Evolutionary conservation across 2,888 invertebrate genomes (phyloP).

Genomic region (Atethmia centrago): DNA sequence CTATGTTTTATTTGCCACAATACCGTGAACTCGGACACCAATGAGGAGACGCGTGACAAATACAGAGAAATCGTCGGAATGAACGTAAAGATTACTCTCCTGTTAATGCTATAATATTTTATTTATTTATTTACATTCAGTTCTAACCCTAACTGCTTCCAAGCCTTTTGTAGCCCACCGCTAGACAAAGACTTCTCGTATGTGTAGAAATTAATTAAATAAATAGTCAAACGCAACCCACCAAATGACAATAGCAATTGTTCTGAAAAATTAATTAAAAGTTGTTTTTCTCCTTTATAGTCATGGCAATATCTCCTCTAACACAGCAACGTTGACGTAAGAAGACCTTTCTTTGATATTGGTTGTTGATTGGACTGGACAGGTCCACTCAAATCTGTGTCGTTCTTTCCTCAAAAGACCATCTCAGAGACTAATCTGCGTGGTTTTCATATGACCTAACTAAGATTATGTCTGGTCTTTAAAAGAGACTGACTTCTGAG

Average conservation of each 20-base stretch:
- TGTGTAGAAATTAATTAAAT: not conserved
- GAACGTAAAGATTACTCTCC: conserved; percentile 72
- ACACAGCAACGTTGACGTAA: not conserved
- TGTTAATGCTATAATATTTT: not conserved
- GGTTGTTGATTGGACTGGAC: not conserved
- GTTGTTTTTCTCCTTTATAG: not conserved
- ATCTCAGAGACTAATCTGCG: not conserved
- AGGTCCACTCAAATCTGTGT: not conserved
- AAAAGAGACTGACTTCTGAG: not conserved
- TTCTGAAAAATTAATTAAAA: not conserved
- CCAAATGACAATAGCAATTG: too few species aligned
- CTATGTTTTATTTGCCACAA: conserved; percentile 85
- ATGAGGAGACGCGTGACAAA: conserved; percentile 83
- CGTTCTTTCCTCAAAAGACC: not conserved
- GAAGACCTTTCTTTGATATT: not conserved
- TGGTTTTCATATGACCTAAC: not conserved
- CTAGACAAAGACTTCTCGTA: conserved; percentile 12
- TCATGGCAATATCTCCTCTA: not conserved
- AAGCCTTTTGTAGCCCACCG: not conserved
- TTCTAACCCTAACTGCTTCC: not conserved
- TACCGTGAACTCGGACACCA: conserved; percentile 79
- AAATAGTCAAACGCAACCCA: not conserved
- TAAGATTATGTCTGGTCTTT: not conserved
- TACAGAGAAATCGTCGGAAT: conserved; percentile 85
- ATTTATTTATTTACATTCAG: conserved; percentile 40